Evolutionary conservation across 2,113 vertebrate species (phyloP).

Genomic region (Eptatretus burgeri): DNA sequence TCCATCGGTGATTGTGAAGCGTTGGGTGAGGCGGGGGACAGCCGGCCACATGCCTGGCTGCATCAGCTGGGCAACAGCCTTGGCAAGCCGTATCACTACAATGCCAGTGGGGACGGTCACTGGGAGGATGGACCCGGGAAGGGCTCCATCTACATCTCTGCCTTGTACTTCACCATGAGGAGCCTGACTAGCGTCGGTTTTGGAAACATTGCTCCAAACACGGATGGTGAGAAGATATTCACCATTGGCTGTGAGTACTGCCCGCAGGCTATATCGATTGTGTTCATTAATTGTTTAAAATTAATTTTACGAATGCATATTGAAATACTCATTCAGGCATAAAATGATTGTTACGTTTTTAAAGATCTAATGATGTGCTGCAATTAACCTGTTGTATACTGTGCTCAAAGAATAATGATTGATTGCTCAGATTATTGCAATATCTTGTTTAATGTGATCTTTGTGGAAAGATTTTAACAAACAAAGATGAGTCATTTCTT

Average conservation of each 20-base stretch:
- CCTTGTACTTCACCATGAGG: constrained; percentile 5
- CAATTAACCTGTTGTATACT: too few relatives aligned
- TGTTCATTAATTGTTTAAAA: too few relatives aligned
- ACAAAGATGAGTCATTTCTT: too few relatives aligned
- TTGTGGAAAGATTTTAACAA: too few relatives aligned
- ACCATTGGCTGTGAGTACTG: not conserved
- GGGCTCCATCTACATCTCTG: constrained; percentile 3
- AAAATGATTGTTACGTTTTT: too few relatives aligned
- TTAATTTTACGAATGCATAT: too few relatives aligned
- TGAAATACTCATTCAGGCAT: too few relatives aligned
- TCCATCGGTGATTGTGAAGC: not conserved
- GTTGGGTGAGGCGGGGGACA: constrained; percentile 1
- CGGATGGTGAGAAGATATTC: constrained; percentile 5
- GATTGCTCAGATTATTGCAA: too few relatives aligned
- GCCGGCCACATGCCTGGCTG: constrained; percentile 4
- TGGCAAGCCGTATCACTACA: not conserved
- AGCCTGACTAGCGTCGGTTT: not conserved
- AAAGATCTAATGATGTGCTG: too few relatives aligned
- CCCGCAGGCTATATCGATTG: too few relatives aligned
- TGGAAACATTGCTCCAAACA: constrained; percentile 4
- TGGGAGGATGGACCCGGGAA: constrained; percentile 3
- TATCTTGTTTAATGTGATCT: too few relatives aligned
- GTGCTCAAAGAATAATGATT: too few relatives aligned
- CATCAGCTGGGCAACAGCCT: constrained; percentile 2
- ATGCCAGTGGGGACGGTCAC: not conserved